These are phyloP conservation scores for Ephestia elutella DNA, from an alignment of 1,140 invertebrate species.

Conservation along the genomic window DNA sequence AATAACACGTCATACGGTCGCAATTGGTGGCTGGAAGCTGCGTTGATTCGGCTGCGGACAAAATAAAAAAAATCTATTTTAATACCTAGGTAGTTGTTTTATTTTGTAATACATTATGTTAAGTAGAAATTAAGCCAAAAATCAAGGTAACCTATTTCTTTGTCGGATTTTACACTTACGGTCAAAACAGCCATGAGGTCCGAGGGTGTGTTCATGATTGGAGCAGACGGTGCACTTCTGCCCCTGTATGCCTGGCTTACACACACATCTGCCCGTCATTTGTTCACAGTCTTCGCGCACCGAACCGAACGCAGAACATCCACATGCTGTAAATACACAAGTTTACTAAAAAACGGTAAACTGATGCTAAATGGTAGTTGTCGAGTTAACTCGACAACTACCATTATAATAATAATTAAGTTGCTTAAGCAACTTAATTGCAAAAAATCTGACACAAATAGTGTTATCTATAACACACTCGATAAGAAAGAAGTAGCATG, in stretches of 20 bases:
- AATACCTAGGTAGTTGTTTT: conserved; percentile 11
- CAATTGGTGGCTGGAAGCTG: conserved; percentile 81
- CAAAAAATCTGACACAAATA: too few relatives aligned
- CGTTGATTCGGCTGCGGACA: conserved; percentile 77
- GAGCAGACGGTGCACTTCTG: conserved; percentile 90
- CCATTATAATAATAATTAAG: too few relatives aligned
- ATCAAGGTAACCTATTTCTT: not conserved
- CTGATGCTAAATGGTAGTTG: not conserved
- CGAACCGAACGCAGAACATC: conserved; percentile 89
- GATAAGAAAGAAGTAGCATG: too few relatives aligned
- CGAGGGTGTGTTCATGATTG: conserved; percentile 83
- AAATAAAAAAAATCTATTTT: conserved; percentile 14
- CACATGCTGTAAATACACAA: conserved; percentile 82
- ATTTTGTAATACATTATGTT: too few relatives aligned
- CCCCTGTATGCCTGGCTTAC: conserved; percentile 90
- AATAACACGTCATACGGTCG: conserved; percentile 85
- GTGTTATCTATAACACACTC: too few relatives aligned
- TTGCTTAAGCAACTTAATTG: too few relatives aligned
- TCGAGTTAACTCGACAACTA: too few relatives aligned
- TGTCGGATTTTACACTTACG: conserved; percentile 73
- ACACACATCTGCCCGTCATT: conserved; percentile 91
- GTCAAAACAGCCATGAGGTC: conserved; percentile 84
- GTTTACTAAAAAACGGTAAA: conserved; percentile 7
- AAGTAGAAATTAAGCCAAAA: too few relatives aligned
- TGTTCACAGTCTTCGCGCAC: conserved; percentile 86